phyloP scores from a whole-genome alignment of 2,797 vertebrate genomes.

The Dallia pectoralis region DNA sequence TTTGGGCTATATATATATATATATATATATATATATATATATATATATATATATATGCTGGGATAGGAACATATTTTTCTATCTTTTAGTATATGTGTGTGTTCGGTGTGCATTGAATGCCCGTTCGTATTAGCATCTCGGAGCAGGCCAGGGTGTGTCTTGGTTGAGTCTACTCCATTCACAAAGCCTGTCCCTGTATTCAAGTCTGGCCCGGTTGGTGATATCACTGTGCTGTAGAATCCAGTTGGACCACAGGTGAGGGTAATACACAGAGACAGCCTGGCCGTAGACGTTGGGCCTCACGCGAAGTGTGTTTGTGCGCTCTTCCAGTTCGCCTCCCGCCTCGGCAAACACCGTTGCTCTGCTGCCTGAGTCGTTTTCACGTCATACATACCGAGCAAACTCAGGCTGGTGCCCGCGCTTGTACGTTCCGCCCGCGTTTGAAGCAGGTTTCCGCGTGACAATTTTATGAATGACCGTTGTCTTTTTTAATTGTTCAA shows the following conservation, averaged over 20 bases:
- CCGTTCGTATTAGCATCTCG: conserved; percentile 61
- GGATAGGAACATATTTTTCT: too few species aligned
- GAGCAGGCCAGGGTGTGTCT: conserved; percentile 40
- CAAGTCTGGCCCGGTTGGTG: conserved; percentile 44
- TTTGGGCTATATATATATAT: too few species aligned
- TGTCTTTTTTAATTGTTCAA: not conserved
- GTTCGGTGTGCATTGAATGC: conserved; percentile 33
- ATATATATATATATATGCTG: conserved; percentile 2
- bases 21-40: too few species aligned
- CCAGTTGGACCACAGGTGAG: conserved; percentile 51
- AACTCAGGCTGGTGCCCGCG: not conserved
- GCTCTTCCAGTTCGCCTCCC: conserved; percentile 52
- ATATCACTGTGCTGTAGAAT: conserved; percentile 29
- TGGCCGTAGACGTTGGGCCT: conserved; percentile 58
- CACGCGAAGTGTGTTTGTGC: conserved; percentile 34
- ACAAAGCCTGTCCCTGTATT: conserved; percentile 61
- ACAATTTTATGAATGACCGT: not conserved
- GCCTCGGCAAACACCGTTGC: conserved; percentile 51
- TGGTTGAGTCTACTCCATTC: conserved; percentile 50
- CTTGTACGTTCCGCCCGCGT: not conserved
- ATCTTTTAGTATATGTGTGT: too few species aligned
- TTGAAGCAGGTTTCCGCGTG: not conserved
- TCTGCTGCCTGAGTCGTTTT: conserved; percentile 20
- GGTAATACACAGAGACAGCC: conserved; percentile 62
- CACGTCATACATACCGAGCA: conserved; percentile 7